phyloP scores from a whole-genome alignment of 2,797 vertebrate genomes.

The Sebastes diaconus region DNA sequence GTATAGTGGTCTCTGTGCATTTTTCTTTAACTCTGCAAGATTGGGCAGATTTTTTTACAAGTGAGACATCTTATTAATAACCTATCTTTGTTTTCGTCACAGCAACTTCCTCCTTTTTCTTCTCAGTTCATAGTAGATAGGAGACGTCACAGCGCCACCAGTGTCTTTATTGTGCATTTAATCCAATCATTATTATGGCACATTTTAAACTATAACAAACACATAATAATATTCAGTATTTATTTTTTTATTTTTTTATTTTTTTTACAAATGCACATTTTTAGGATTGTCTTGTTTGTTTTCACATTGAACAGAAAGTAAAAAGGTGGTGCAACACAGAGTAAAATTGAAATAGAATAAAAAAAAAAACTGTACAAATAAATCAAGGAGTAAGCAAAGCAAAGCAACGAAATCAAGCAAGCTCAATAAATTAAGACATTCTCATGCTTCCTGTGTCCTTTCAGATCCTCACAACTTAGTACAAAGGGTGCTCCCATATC shows the following conservation, averaged over 20 bases:
- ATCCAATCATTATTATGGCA: not conserved
- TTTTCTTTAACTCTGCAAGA: not conserved
- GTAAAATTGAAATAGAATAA: slow-evolving; percentile 10
- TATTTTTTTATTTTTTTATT: not conserved
- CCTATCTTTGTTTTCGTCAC: not conserved
- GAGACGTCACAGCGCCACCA: not conserved
- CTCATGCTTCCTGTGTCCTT: not conserved
- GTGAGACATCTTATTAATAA: not conserved
- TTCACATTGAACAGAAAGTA: slow-evolving; percentile 27
- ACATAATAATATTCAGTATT: not conserved
- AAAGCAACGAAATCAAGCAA: slow-evolving; percentile 17
- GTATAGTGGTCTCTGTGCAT: not conserved
- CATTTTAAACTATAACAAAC: not conserved
- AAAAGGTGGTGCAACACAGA: slow-evolving; percentile 29
- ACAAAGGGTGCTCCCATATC: not conserved
- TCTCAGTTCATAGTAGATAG: not conserved
- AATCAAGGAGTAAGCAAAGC: slow-evolving; percentile 17
- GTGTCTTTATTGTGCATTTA: not conserved
- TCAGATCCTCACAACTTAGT: not conserved
- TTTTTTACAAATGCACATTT: slow-evolving; percentile 23
- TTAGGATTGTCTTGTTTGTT: not conserved
- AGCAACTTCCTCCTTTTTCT: slow-evolving; percentile 2
- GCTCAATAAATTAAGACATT: slow-evolving; percentile 66
- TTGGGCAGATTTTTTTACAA: rapidly evolving
- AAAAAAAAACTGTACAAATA: slow-evolving; percentile 55